Evolutionary conservation across 2,888 invertebrate genomes (phyloP).

Genomic region (Tanytarsus gracilentus): DNA sequence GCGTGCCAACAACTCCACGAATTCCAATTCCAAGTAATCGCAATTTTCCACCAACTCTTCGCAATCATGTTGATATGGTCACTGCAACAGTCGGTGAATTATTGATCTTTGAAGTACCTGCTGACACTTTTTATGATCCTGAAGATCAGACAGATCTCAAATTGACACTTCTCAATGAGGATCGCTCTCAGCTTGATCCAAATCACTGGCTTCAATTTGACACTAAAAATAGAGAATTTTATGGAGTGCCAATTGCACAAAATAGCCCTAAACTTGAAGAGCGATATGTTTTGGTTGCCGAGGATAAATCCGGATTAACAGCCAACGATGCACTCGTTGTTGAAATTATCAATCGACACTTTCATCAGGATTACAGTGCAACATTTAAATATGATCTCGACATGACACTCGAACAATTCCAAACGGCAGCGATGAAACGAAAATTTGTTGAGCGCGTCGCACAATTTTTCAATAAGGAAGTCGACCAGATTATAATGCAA

Average conservation of each 20-base stretch:
- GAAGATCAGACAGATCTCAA: slow-evolving; percentile 73
- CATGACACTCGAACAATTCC: slow-evolving; percentile 57
- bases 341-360: slow-evolving; percentile 57
- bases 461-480: slow-evolving; percentile 64
- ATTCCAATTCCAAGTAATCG: slow-evolving; percentile 49
- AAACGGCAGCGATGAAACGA: slow-evolving; percentile 61
- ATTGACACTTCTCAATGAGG: slow-evolving; percentile 63
- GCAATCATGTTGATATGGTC: slow-evolving; percentile 78
- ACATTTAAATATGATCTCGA: slow-evolving; percentile 75
- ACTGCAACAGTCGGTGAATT: slow-evolving; percentile 75
- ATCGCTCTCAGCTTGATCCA: slow-evolving; percentile 55
- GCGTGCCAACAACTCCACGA: slow-evolving; percentile 44
- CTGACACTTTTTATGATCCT: slow-evolving; percentile 82
- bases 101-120: slow-evolving; percentile 70
- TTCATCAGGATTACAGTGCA: slow-evolving; percentile 53
- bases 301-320: slow-evolving; percentile 62
- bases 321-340: slow-evolving; percentile 74
- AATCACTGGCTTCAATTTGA: slow-evolving; percentile 86
- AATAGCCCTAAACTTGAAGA: slow-evolving; percentile 45
- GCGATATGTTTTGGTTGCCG: slow-evolving; percentile 50
- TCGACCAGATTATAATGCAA: slow-evolving; percentile 63
- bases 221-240: slow-evolving; percentile 77
- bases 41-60: slow-evolving; percentile 61
- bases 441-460: slow-evolving; percentile 74
- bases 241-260: slow-evolving; percentile 71